Evolutionary conservation across 2,888 invertebrate species (phyloP).

Genomic region (Mactromeris polynyma): DNA sequence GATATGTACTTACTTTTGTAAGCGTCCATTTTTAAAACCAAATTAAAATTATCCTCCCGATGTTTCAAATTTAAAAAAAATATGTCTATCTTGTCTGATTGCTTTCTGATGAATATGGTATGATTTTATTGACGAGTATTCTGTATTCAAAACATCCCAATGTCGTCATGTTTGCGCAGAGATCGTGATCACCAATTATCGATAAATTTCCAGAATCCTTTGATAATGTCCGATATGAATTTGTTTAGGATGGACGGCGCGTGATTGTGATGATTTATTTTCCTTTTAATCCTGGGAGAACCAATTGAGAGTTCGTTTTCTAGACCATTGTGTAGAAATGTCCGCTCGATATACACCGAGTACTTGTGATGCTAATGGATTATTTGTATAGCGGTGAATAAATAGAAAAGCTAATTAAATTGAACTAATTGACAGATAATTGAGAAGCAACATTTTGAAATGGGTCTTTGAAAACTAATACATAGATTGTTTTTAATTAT

Average conservation of each 20-base stretch:
- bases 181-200: not conserved
- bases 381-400: not conserved
- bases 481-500: not conserved
- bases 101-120: not conserved
- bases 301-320: not conserved
- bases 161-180: conserved; percentile 11
- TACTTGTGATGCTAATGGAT: not conserved
- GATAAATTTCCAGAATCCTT: not conserved
- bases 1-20: not conserved
- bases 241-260: not conserved
- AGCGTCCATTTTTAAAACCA: not conserved
- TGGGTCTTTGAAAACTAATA: not conserved
- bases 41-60: not conserved
- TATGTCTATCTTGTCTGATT: not conserved
- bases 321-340: not conserved
- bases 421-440: not conserved
- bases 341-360: not conserved
- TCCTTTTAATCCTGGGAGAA: not conserved
- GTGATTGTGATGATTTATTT: not conserved
- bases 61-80: not conserved
- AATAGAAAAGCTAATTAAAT: not conserved
- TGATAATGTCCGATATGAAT: not conserved
- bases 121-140: not conserved
- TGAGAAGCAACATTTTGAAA: not conserved
- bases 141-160: not conserved